These are phyloP conservation scores for Anthophora plumipes DNA, from an alignment of 2,888 invertebrate species.

Conservation along the genomic window DNA sequence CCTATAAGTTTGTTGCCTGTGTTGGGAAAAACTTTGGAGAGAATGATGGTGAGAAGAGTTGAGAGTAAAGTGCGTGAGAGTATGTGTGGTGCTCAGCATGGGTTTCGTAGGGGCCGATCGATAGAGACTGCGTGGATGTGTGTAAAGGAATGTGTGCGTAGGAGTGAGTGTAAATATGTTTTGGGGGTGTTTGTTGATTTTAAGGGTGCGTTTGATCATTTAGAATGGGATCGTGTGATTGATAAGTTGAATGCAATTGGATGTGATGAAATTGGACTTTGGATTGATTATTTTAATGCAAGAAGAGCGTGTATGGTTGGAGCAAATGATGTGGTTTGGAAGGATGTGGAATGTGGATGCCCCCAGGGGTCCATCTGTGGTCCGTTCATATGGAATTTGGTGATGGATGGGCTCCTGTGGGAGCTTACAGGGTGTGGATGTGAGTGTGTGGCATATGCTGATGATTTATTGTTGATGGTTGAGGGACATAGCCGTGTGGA, in stretches of 20 bases:
- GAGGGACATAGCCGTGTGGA: slow-evolving; percentile 8
- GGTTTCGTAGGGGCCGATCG: slow-evolving; percentile 8
- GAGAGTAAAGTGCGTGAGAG: neutral
- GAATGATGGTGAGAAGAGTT: neutral
- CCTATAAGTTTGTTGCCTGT: slow-evolving; percentile 16
- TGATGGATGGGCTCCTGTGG: slow-evolving; percentile 14
- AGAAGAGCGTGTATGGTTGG: neutral
- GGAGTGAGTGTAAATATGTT: slow-evolving; percentile 2
- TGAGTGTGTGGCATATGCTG: neutral
- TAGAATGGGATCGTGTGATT: neutral
- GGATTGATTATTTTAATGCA: neutral
- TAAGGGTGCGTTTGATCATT: slow-evolving; percentile 17
- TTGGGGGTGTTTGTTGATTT: neutral
- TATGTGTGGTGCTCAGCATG: slow-evolving; percentile 10
- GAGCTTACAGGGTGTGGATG: neutral
- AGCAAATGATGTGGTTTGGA: neutral
- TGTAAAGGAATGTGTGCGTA: neutral
- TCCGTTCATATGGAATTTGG: neutral
- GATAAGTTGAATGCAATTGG: neutral
- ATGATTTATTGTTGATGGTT: neutral
- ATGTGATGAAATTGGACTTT: too few relatives aligned
- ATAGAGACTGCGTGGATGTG: slow-evolving; percentile 13
- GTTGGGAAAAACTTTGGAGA: neutral
- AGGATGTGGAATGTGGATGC: slow-evolving; percentile 8
- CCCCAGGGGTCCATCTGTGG: slow-evolving; percentile 21